phyloP scores from a whole-genome alignment of 2,888 invertebrate species.

The Julus scanicus region DNA sequence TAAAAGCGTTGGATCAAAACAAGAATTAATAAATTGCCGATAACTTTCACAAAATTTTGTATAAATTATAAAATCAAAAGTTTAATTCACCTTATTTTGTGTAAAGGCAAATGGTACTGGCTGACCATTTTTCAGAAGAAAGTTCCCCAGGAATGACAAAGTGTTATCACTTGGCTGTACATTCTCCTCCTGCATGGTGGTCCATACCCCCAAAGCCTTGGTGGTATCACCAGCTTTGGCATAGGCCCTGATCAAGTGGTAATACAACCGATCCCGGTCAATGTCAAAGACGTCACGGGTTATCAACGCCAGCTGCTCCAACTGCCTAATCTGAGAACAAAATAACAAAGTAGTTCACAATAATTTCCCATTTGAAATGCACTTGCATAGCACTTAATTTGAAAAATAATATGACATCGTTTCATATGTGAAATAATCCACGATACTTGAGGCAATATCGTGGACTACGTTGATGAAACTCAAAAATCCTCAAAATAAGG shows the following conservation, averaged over 20 bases:
- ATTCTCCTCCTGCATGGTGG: conserved; percentile 84
- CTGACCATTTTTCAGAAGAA: conserved; percentile 74
- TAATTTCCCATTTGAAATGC: background rate
- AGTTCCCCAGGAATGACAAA: conserved; percentile 73
- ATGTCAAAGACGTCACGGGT: conserved; percentile 81
- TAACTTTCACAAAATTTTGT: too few species aligned
- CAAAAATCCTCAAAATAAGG: too few species aligned
- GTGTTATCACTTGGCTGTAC: conserved; percentile 78
- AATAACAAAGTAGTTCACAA: too few species aligned
- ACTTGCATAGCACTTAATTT: too few species aligned
- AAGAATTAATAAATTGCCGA: too few species aligned
- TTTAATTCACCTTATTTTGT: background rate
- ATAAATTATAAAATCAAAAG: too few species aligned
- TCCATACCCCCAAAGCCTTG: conserved; percentile 83
- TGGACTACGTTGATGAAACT: too few species aligned
- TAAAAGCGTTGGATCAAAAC: too few species aligned
- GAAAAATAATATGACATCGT: too few species aligned
- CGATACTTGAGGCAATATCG: too few species aligned
- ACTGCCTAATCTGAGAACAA: conserved; percentile 70
- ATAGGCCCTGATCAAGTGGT: conserved; percentile 79
- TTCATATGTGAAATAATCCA: too few species aligned
- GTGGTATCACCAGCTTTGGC: conserved; percentile 76
- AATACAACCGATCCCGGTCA: conserved; percentile 80
- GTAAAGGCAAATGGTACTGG: conserved; percentile 80
- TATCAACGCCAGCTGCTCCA: conserved; percentile 82